Conservation (phyloP, 2,797 vertebrate genomes). For the Arnoldichthys spilopterus region DNA sequence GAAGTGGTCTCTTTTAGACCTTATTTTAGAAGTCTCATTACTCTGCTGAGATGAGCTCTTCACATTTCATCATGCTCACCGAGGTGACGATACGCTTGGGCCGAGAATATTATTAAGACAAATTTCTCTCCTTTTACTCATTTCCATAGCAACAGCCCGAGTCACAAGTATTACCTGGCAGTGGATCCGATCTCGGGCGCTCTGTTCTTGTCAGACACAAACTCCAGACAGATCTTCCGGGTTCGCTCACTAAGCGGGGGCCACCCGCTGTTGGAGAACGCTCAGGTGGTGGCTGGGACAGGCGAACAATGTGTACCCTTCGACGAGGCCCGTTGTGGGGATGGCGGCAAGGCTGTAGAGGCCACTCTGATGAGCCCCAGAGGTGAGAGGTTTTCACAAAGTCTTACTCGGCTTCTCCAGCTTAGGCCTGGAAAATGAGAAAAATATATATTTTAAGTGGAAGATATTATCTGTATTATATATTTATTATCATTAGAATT, state of each 20-base stretch:
- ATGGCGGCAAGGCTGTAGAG: slow-evolving; percentile 87
- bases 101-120: slow-evolving; percentile 49
- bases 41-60: slow-evolving; percentile 53
- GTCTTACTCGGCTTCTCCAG: background rate
- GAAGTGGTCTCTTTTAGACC: slow-evolving; percentile 45
- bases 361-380: slow-evolving; percentile 89
- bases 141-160: slow-evolving; percentile 85
- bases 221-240: slow-evolving; percentile 85
- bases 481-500: too few species aligned
- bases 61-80: slow-evolving; percentile 58
- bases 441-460: background rate
- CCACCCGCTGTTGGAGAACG: slow-evolving; percentile 82
- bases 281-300: slow-evolving; percentile 85
- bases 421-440: background rate
- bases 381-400: slow-evolving; percentile 70
- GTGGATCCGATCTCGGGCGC: slow-evolving; percentile 87
- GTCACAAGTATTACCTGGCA: slow-evolving; percentile 90
- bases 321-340: slow-evolving; percentile 86
- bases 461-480: too few species aligned
- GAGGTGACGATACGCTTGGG: slow-evolving; percentile 53
- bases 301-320: slow-evolving; percentile 90
- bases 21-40: slow-evolving; percentile 52
- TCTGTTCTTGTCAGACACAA: slow-evolving; percentile 87
- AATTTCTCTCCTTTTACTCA: slow-evolving; percentile 47
- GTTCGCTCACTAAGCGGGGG: slow-evolving; percentile 80